Percentiles rank a stretch among this genome's conserved stretches.
Conservation (phyloP, 1,140 invertebrate species). For the Ectropis grisescens region DNA sequence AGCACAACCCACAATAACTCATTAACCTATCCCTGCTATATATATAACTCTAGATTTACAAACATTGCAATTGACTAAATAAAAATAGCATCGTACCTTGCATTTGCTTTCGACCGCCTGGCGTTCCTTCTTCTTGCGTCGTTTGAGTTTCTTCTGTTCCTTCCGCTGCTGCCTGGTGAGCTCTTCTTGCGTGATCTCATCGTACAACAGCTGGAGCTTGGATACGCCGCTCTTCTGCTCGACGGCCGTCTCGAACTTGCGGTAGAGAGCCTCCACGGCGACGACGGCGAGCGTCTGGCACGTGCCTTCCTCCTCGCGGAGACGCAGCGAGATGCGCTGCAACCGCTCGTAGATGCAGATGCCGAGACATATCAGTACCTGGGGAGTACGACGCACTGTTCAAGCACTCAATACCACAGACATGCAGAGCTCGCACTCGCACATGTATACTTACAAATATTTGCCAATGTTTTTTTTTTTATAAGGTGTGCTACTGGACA, state of each 20-base stretch:
- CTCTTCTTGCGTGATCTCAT: conserved; percentile 88
- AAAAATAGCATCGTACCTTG: no score
- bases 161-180: conserved; percentile 84
- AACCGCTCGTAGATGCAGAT: conserved; percentile 92
- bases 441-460: no score
- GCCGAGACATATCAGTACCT: conserved; percentile 89
- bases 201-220: conserved; percentile 85
- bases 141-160: conserved; percentile 89
- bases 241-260: conserved; percentile 91
- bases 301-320: conserved; percentile 91
- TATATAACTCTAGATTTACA: no score
- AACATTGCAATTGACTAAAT: no score
- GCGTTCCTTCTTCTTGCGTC: conserved; percentile 85
- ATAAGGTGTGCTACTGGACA: no score
- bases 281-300: conserved; percentile 92
- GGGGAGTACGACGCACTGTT: no score
- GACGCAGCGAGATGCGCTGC: conserved; percentile 85
- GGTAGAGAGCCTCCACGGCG: conserved; percentile 86
- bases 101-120: conserved; percentile 54
- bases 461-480: no score
- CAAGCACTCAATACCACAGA: no score
- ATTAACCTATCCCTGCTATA: no score
- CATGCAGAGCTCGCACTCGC: no score
- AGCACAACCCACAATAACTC: no score
- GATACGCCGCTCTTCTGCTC: conserved; percentile 91